Evolutionary conservation across 2,888 invertebrate species (phyloP).

Genomic region (Clanis bilineata): DNA sequence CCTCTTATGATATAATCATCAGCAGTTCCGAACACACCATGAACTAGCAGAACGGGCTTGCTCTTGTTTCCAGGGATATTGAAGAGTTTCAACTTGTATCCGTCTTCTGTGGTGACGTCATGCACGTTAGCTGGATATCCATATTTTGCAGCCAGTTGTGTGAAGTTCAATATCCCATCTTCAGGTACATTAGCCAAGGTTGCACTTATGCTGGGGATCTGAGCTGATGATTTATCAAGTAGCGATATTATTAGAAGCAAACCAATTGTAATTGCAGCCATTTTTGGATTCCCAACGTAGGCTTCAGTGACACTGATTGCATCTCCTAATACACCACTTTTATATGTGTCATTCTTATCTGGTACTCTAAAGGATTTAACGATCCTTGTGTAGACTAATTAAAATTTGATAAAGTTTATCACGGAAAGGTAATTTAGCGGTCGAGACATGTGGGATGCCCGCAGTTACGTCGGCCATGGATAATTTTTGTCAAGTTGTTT

Average conservation of each 20-base stretch:
- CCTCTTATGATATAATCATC: conserved; percentile 43
- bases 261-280: not conserved
- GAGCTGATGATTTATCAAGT: not conserved
- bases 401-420: not conserved
- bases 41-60: conserved; percentile 34
- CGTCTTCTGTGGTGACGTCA: conserved; percentile 42
- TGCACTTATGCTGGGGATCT: not conserved
- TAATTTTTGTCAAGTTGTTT: not conserved
- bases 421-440: not conserved
- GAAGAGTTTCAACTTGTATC: conserved; percentile 40
- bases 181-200: conserved; percentile 21
- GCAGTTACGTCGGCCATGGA: not conserved
- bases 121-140: conserved; percentile 30
- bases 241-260: not conserved
- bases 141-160: conserved; percentile 28
- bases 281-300: not conserved
- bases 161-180: conserved; percentile 28
- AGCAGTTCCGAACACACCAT: conserved; percentile 40
- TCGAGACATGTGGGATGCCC: conserved; percentile 11
- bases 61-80: conserved; percentile 34
- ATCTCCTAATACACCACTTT: not conserved
- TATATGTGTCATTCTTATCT: conserved; percentile 1
- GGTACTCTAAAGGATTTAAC: not conserved
- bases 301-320: not conserved
- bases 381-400: not conserved